Base-by-base conservation (phyloP, 2,888 invertebrate species). In the Mimachlamys varia region DNA sequence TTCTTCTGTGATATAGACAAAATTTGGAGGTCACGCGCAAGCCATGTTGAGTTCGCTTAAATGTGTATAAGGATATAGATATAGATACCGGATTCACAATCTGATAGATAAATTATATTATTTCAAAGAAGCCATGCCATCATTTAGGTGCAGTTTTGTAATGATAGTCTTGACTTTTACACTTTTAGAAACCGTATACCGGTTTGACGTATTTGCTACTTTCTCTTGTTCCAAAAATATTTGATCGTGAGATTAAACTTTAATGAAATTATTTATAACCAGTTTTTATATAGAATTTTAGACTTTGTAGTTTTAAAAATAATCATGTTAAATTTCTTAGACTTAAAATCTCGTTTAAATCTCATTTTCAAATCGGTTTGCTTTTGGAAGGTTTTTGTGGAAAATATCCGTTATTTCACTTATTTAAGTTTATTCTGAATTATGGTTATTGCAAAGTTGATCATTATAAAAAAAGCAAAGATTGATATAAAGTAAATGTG, bases 81-180 rank as follows among this genome's bases (percentile, higher is more conserved):
- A 27, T n/a, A 76, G 33, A 33, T 76, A 33, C 33, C 58, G 27
- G 27, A 15, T 76, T 33, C 7, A 76, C 33, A 76, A 27, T 13
- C 27, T 76, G 76, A 76, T 76, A 76, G 33, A 76, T 33, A 76
- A 0, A 76, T 33, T 12, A 76, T 76, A 76, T 33, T 13, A 33
- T 76, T 76, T 76, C 62, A 62, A 62, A 62, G 62, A 22, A 17
- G n/a, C 22, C 62, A 62, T 22, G 62, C n/a, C 62, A 62, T 62
- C 22, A 44, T 62, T 27, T 33, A 12, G 33, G 76, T 76, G 76
- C 76, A 76, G 27, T 7, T 76, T 76, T 76, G 58, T 76, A 76
- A 33, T 12, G 33, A 76, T 33, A 76, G 2, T 33, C 76, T 76
- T 76, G 27, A 33, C 27, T 33, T 76, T 76, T 13, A 76, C 10